phyloP scores from a whole-genome alignment of 2,797 vertebrate species.

The Podargus strigoides region DNA sequence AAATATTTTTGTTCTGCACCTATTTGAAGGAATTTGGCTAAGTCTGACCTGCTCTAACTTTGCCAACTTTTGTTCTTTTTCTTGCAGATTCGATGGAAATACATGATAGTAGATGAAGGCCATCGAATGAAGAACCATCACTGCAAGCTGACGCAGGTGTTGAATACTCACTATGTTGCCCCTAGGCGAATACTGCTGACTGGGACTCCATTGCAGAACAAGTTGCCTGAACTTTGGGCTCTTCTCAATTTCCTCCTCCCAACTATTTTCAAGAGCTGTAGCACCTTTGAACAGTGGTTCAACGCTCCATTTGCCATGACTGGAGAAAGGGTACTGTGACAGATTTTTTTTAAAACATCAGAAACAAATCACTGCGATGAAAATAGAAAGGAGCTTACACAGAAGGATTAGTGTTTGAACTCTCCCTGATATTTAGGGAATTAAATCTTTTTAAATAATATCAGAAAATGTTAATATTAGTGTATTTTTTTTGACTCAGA shows the following conservation, averaged over 20 bases:
- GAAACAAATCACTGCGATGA: background rate
- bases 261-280: slow-evolving; percentile 98
- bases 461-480: background rate
- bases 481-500: background rate
- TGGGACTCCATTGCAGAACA: slow-evolving; percentile 94
- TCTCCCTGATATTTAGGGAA: background rate
- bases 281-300: slow-evolving; percentile 98
- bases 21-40: background rate
- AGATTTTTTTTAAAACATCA: background rate
- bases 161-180: slow-evolving; percentile 96
- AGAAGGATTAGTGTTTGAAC: background rate
- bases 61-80: background rate
- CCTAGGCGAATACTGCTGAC: slow-evolving; percentile 92
- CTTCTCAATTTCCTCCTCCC: slow-evolving; percentile 96
- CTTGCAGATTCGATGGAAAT: slow-evolving; percentile 93
- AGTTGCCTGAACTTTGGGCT: slow-evolving; percentile 95
- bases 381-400: background rate
- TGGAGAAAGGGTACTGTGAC: slow-evolving; percentile 86
- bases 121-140: slow-evolving; percentile 99
- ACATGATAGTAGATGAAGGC: slow-evolving; percentile 98
- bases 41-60: background rate
- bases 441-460: background rate
- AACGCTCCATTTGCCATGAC: slow-evolving; percentile 98
- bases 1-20: background rate
- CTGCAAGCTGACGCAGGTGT: slow-evolving; percentile 95